These are phyloP conservation scores for Chelonus formosanus DNA, from an alignment of 2,888 invertebrate species.

Conservation along the genomic window DNA sequence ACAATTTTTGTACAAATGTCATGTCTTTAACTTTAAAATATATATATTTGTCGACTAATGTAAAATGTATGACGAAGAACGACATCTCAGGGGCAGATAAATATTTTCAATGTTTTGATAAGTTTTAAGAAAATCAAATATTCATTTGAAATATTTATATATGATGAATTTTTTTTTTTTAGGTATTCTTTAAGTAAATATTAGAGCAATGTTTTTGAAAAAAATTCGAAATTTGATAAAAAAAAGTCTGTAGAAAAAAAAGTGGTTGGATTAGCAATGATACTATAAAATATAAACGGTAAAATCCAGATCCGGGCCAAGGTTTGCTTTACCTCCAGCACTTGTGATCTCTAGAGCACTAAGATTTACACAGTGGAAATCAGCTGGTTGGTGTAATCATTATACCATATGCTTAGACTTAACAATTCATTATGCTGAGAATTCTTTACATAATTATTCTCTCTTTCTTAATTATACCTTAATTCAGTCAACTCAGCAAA, in stretches of 20 bases:
- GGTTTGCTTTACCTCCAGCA: conserved; percentile 41
- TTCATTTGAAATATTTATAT: not conserved
- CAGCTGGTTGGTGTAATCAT: conserved; percentile 35
- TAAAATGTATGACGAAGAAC: conserved; percentile 16
- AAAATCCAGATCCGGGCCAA: conserved; percentile 48
- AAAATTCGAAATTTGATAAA: not conserved
- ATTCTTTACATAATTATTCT: conserved; percentile 26
- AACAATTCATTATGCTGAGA: not conserved
- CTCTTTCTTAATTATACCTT: conserved; percentile 2
- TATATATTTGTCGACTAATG: conserved; percentile 18
- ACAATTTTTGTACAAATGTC: conserved; percentile 12
- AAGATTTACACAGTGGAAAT: conserved; percentile 45
- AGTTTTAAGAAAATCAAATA: conserved; percentile 6
- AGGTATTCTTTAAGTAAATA: not conserved
- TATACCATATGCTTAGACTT: conserved; percentile 5
- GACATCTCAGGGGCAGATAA: not conserved
- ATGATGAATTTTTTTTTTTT: too few species aligned
- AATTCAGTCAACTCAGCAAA: too few species aligned
- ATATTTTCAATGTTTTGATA: too few species aligned
- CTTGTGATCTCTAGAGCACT: conserved; percentile 34
- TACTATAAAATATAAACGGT: conserved; percentile 19
- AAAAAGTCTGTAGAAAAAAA: not conserved
- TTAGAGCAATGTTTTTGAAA: not conserved
- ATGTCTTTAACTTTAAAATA: conserved; percentile 13
- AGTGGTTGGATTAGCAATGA: conserved; percentile 17